Conservation (phyloP, 2,888 invertebrate species). For the Agriopis marginaria region DNA sequence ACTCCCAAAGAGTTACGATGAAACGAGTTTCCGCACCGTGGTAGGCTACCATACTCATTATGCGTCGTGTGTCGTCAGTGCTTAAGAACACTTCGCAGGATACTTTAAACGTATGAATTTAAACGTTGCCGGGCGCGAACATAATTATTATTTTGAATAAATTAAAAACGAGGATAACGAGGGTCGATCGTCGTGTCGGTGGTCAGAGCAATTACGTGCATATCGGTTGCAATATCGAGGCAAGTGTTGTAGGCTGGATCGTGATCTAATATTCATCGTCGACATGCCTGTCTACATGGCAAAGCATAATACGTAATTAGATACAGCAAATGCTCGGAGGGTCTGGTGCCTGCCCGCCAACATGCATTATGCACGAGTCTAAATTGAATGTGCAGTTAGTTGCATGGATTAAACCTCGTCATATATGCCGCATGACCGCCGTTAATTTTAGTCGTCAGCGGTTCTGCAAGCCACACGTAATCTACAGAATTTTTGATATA, state of each 20-base stretch:
- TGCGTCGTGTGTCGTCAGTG: constrained; percentile 58
- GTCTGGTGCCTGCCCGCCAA: constrained; percentile 62
- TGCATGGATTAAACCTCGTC: constrained; percentile 69
- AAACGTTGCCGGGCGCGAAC: constrained; percentile 44
- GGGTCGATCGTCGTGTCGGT: constrained; percentile 34
- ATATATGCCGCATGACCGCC: constrained; percentile 52
- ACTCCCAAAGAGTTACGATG: constrained; percentile 28
- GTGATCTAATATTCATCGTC: constrained; percentile 83
- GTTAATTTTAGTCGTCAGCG: constrained; percentile 49
- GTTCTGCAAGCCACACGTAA: constrained; percentile 41
- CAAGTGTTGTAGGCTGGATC: constrained; percentile 65
- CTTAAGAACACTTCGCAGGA: constrained; percentile 54
- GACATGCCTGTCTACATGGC: constrained; percentile 77
- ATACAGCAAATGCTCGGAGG: constrained; percentile 80
- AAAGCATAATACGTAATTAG: constrained; percentile 84
- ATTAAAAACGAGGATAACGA: constrained; percentile 28
- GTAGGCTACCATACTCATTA: constrained; percentile 52
- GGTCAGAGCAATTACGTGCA: constrained; percentile 63
- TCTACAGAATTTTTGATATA: constrained; percentile 27
- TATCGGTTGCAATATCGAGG: constrained; percentile 69
- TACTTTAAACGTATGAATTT: constrained; percentile 53
- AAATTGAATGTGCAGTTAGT: constrained; percentile 83
- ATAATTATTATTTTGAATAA: constrained; percentile 34
- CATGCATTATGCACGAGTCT: constrained; percentile 82
- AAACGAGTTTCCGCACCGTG: constrained; percentile 19